These are phyloP conservation scores for Strigops habroptila DNA, from an alignment of 2,113 vertebrate genomes.

Conservation along the genomic window DNA sequence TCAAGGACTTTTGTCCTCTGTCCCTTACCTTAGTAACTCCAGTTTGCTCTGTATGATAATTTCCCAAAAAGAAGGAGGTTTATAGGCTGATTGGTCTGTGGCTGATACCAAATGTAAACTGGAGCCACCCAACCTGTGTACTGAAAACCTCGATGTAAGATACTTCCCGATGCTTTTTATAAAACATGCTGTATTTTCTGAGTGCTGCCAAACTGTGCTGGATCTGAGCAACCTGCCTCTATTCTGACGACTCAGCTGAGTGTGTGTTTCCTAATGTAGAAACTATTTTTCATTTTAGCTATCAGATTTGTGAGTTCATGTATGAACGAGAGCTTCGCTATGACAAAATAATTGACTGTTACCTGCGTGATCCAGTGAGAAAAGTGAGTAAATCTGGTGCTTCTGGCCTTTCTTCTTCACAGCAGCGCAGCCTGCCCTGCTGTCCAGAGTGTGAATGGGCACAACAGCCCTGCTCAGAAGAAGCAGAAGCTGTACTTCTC, in stretches of 20 bases:
- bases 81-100: not conserved
- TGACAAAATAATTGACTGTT: constrained; percentile 91
- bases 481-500: too few relatives aligned
- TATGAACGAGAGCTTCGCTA: constrained; percentile 91
- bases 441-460: not conserved
- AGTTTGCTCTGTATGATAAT: not conserved
- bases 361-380: constrained; percentile 88
- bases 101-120: not conserved
- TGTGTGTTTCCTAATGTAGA: not conserved
- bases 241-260: not conserved
- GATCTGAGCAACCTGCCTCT: not conserved
- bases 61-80: not conserved
- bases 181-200: not conserved
- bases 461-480: not conserved
- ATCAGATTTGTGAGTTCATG: constrained; percentile 96
- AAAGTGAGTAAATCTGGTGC: constrained; percentile 75
- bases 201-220: not conserved
- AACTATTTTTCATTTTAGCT: constrained; percentile 74
- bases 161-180: not conserved
- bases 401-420: not conserved
- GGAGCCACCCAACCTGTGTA: not conserved
- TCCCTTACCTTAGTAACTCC: not conserved
- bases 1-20: not conserved
- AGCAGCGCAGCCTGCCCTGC: not conserved
- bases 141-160: not conserved